These are phyloP conservation scores for Belgica antarctica DNA, from an alignment of 2,888 invertebrate species.

Conservation along the genomic window DNA sequence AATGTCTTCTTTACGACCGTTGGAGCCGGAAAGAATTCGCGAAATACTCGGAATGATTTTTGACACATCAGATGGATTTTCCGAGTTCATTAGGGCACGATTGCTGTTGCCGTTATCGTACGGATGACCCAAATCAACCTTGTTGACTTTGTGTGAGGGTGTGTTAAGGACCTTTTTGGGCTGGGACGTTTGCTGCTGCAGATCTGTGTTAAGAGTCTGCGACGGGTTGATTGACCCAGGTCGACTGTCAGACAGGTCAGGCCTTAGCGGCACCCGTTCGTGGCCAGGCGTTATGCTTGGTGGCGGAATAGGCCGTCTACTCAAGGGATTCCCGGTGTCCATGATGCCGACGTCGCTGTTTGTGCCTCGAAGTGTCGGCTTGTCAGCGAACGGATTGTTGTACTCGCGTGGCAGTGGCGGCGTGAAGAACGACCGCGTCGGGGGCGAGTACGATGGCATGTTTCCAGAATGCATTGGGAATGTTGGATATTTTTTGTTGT, in stretches of 20 bases:
- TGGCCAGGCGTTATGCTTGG: slow-evolving; percentile 78
- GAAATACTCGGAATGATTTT: slow-evolving; percentile 71
- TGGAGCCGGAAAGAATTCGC: slow-evolving; percentile 79
- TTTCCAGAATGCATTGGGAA: slow-evolving; percentile 65
- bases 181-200: slow-evolving; percentile 46
- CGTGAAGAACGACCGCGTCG: slow-evolving; percentile 74
- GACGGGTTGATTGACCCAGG: slow-evolving; percentile 38
- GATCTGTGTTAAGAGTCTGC: slow-evolving; percentile 44
- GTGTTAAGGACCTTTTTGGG: slow-evolving; percentile 71
- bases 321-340: slow-evolving; percentile 57
- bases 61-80: slow-evolving; percentile 51
- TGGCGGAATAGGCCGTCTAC: slow-evolving; percentile 77
- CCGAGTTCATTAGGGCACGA: slow-evolving; percentile 55
- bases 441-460: slow-evolving; percentile 79
- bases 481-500: slow-evolving; percentile 52
- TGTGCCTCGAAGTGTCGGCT: slow-evolving; percentile 77
- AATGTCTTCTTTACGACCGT: slow-evolving; percentile 78
- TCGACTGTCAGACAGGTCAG: slow-evolving; percentile 49
- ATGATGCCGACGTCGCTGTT: slow-evolving; percentile 58
- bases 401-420: slow-evolving; percentile 82
- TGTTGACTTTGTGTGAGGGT: slow-evolving; percentile 64
- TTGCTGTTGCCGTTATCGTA: slow-evolving; percentile 50
- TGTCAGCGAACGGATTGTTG: slow-evolving; percentile 83
- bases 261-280: slow-evolving; percentile 79
- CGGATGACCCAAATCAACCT: slow-evolving; percentile 47